Base-by-base conservation (phyloP, 2,888 invertebrate genomes). In the Polymixis flavicincta region DNA sequence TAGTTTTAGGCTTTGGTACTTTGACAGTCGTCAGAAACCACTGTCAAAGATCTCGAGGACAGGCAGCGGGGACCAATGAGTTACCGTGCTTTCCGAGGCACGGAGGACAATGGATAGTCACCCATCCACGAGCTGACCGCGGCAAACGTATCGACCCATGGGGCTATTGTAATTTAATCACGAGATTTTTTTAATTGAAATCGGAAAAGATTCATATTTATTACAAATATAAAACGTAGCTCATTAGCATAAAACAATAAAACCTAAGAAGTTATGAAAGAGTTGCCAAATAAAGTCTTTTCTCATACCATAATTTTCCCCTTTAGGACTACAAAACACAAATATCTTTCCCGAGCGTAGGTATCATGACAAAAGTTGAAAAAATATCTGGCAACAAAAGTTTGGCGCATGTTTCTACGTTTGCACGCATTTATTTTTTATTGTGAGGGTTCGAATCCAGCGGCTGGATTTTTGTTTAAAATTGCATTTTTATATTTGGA, bases 401-500 rank as follows among this genome's bases (percentile, higher is more conserved):
- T 86, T 85, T 85, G 88, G 87, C 89, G 85, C 90, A 91, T 93
- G 92, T 92, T 89, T 92, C 90, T 90, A 90, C 90, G 90, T 91
- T 91, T 91, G 92, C 91, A 91, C 92, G 91, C 94, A 94, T 95
- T 94, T 93, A 93, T 93, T 94, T 94, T 95, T 94, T 95, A 95
- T 95, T 94, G 94, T 92, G 92, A 92, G 95, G 95, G 95, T 93
- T 94, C 94, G 91, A 90, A 93, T 92, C 90, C 90, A 88, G 91
- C 89, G 92, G 90, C 89, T 86, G 93, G 93, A 93, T 95, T 95
- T 95, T 95, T 94, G 94, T 95, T 96, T 96, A 96, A 96, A 96
- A 96, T 96, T 96, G 96, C 96, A 96, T 96, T 96, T 96, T 96
- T 95, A 96, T 96, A 95, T 96, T 96, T 95, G 95, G 94, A 93